phyloP scores from a whole-genome alignment of 2,113 vertebrate genomes.

The Cyanoliseus patagonus region DNA sequence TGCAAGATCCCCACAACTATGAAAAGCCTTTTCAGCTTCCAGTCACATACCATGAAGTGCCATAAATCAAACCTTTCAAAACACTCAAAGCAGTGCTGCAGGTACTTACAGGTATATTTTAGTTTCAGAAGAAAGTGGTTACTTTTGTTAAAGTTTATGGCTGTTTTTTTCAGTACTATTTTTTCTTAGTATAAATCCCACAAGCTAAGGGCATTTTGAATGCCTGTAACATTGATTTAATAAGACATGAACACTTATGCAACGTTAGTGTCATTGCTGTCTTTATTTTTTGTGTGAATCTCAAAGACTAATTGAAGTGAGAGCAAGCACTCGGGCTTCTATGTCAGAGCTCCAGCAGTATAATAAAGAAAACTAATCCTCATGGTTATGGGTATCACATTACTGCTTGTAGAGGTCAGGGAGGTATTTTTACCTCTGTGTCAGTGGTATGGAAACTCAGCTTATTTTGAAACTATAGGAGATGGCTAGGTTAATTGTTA shows the following conservation, averaged over 20 bases:
- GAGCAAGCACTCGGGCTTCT: background rate
- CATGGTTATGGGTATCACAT: background rate
- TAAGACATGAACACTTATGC: background rate
- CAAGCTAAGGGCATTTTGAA: background rate
- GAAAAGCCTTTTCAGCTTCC: constrained; percentile 32
- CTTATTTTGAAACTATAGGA: background rate
- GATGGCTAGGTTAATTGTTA: background rate
- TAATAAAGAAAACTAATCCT: background rate
- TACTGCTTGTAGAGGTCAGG: background rate
- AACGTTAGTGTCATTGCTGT: background rate
- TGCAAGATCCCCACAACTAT: constrained; percentile 37
- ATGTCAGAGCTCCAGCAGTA: background rate
- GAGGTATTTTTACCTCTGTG: constrained; percentile 33
- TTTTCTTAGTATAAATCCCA: background rate
- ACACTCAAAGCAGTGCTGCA: background rate
- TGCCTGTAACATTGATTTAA: background rate
- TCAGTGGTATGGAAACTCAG: background rate
- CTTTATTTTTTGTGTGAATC: background rate
- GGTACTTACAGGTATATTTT: background rate
- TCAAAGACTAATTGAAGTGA: background rate
- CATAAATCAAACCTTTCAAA: constrained; percentile 1
- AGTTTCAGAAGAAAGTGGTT: background rate
- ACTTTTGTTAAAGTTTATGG: background rate
- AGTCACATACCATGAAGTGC: background rate
- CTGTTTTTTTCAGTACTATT: background rate